phyloP scores from a whole-genome alignment of 2,888 invertebrate genomes.

The Luffia ferchaultella region DNA sequence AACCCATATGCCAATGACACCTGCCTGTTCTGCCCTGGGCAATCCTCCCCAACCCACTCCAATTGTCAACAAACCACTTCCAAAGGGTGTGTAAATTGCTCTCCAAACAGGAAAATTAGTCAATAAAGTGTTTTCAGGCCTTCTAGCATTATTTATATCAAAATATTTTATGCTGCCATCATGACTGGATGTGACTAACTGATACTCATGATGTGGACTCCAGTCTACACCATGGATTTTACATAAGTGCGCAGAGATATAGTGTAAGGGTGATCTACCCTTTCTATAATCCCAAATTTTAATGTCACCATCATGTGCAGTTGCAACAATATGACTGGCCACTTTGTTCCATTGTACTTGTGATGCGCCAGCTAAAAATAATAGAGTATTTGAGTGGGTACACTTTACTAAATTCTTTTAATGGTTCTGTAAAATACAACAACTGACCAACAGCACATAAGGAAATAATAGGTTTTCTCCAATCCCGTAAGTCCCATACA shows the following conservation, averaged over 20 bases:
- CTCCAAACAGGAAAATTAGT: slow-evolving; percentile 92
- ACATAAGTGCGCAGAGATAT: slow-evolving; percentile 89
- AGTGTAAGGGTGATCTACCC: slow-evolving; percentile 85
- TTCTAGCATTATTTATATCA: slow-evolving; percentile 85
- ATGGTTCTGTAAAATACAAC: neutral
- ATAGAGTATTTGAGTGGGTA: neutral
- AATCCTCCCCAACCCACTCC: slow-evolving; percentile 88
- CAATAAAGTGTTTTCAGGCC: slow-evolving; percentile 84
- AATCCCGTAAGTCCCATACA: slow-evolving; percentile 91
- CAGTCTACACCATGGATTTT: slow-evolving; percentile 95
- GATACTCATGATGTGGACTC: slow-evolving; percentile 87
- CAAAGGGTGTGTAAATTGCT: slow-evolving; percentile 93
- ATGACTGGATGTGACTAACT: slow-evolving; percentile 91
- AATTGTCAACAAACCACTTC: slow-evolving; percentile 89
- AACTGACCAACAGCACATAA: slow-evolving; percentile 85
- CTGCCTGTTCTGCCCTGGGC: slow-evolving; percentile 80
- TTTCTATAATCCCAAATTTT: slow-evolving; percentile 96
- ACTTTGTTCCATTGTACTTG: slow-evolving; percentile 95
- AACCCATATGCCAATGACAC: slow-evolving; percentile 62
- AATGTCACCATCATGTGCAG: slow-evolving; percentile 95
- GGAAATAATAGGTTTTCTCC: slow-evolving; percentile 82
- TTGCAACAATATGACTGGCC: slow-evolving; percentile 84
- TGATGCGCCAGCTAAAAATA: slow-evolving; percentile 79
- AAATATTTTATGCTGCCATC: slow-evolving; percentile 96
- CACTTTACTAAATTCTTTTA: neutral